Base-by-base conservation (phyloP, 2,888 invertebrate genomes). In the Macrophya annulata region DNA sequence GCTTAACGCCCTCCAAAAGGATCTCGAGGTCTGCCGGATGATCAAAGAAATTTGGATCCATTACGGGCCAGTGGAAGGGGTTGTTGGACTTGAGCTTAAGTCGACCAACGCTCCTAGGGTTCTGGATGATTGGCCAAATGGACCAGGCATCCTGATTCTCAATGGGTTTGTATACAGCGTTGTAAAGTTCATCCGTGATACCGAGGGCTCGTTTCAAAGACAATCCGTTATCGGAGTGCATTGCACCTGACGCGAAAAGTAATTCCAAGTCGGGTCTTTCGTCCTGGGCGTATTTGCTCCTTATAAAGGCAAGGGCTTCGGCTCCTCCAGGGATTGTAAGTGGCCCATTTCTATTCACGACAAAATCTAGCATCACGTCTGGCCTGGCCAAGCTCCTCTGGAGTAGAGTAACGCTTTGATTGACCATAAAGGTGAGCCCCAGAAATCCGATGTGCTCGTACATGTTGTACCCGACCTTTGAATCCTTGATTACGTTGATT, bases 31-130 rank as follows among this genome's bases (percentile, higher is more conserved):
- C 93, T 0, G 90, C 94, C 5, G 94, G 94, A 90, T 97, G 95
- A 0, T 96, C 94, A 90, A 98, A 95, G 92, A 98, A 99, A 91
- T 97, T 97, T 0, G 97, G 97, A 88, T 97, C 95, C 84, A 98
- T 94, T n/a, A 95, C 93, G 0, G 98, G 97, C 89, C 96, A 95
- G 0, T 95, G 95, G 88, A 95, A 95, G 0, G 98, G 97, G 92
- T 98, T 96, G 85, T 94, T 95, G 15, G 96, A 96, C 89, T 94
- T 95, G n/a, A 98, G 94, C 92, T 94, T 94, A 0, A 97, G 93
- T 86, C 95, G 94, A 0, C 97, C 97, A 88, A 94, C 94, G n/a
- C 97, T 97, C 90, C 95, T 95, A 0, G 97, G 97, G 87, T 96
- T 94, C 92, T 97, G 95, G 51, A 97, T 91, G 94, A 97, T 96